These are phyloP conservation scores for Gavia stellata DNA, from an alignment of 2,113 vertebrate genomes.

Conservation along the genomic window DNA sequence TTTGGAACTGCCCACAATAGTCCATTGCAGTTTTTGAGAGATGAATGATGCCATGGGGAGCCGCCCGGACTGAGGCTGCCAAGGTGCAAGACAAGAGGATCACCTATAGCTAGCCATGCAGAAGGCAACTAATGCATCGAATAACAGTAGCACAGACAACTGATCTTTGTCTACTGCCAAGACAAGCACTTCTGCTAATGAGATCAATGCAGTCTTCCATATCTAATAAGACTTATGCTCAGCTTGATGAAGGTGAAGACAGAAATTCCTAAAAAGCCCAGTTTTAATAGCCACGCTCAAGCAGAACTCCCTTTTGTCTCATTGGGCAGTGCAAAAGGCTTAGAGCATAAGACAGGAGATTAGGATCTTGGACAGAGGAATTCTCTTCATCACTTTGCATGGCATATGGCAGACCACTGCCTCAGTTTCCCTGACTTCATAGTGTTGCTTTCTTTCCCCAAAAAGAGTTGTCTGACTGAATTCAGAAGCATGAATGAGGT, in stretches of 20 bases:
- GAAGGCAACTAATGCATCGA: neutral
- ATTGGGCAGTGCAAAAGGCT: neutral
- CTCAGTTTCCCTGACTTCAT: neutral
- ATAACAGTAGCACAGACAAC: neutral
- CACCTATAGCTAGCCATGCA: neutral
- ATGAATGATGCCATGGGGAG: neutral
- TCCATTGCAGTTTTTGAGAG: neutral
- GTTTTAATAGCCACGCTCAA: neutral
- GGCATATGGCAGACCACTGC: neutral
- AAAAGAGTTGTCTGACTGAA: neutral
- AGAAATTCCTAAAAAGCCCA: constrained; percentile 1
- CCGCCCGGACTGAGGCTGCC: neutral
- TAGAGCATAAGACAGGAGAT: neutral
- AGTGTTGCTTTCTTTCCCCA: neutral
- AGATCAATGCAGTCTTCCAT: constrained; percentile 28
- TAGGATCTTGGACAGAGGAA: neutral
- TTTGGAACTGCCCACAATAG: neutral
- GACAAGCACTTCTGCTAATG: constrained; percentile 5
- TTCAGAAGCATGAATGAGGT: neutral
- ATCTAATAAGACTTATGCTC: constrained; percentile 34
- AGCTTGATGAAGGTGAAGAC: constrained; percentile 25
- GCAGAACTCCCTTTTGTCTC: neutral
- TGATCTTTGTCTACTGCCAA: constrained; percentile 20
- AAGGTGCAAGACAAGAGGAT: neutral
- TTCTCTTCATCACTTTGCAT: neutral